phyloP scores from a whole-genome alignment of 64 coral and sea anemone species.

The Stylophora pistillata region DNA sequence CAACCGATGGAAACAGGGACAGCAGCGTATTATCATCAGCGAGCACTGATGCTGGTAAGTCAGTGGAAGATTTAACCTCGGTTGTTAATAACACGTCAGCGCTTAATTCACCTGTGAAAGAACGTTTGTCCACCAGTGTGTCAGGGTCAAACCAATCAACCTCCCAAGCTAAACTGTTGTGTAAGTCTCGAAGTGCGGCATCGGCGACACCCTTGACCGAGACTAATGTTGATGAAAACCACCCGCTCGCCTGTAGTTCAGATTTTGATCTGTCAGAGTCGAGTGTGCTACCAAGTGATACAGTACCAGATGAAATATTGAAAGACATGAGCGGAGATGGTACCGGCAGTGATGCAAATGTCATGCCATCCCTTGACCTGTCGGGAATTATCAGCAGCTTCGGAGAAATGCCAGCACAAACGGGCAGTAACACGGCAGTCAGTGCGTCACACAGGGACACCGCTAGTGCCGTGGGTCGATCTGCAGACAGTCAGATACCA shows the following conservation, averaged over 20 bases:
- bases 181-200: background rate
- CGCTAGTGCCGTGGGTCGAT: background rate
- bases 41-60: background rate
- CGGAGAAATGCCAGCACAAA: background rate
- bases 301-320: background rate
- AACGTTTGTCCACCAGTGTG: background rate
- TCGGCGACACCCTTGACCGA: background rate
- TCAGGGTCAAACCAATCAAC: background rate
- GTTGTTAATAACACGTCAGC: slow-evolving; percentile 3
- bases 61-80: background rate
- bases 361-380: background rate
- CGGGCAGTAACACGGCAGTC: background rate
- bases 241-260: background rate
- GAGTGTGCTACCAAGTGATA: slow-evolving; percentile 15
- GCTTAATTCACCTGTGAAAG: background rate
- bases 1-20: background rate
- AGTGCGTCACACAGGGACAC: background rate
- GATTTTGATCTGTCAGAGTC: slow-evolving; percentile 2
- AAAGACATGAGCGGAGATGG: background rate
- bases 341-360: background rate
- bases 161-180: background rate
- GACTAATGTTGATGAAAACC: background rate
- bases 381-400: slow-evolving; percentile 23
- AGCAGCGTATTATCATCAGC: background rate
- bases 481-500: background rate